These are phyloP conservation scores for Drosophila mettleri DNA, from an alignment of 2,888 invertebrate species.

Conservation along the genomic window DNA sequence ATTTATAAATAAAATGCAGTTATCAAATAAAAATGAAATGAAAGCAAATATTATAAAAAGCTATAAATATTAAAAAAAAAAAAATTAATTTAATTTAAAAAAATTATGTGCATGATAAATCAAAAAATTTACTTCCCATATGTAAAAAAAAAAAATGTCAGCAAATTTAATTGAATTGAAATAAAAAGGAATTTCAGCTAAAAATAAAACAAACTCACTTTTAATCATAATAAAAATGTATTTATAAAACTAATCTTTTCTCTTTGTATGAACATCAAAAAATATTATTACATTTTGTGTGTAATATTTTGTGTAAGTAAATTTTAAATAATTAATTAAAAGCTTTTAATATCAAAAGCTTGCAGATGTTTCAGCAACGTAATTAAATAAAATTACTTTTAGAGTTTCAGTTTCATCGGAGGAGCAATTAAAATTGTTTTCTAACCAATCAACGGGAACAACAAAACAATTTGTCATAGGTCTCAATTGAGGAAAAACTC, in stretches of 20 bases:
- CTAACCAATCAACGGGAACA: constrained; percentile 40
- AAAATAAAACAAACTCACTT: not conserved
- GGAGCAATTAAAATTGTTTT: constrained; percentile 34
- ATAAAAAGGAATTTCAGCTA: too few relatives aligned
- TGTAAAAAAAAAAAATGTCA: not conserved
- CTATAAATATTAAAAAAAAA: constrained; percentile 2
- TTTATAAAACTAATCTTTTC: too few relatives aligned
- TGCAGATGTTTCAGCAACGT: not conserved
- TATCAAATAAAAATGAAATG: not conserved
- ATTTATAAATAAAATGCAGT: not conserved
- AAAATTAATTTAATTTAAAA: not conserved
- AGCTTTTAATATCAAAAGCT: not conserved
- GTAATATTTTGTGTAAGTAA: not conserved
- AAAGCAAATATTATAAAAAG: not conserved
- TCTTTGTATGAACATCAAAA: too few relatives aligned
- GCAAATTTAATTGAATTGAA: not conserved
- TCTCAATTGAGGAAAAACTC: constrained; percentile 17
- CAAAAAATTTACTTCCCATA: not conserved
- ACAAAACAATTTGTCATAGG: constrained; percentile 44
- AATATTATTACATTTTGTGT: too few relatives aligned
- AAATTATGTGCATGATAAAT: not conserved
- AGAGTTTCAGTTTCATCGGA: constrained; percentile 1
- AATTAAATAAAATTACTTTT: constrained; percentile 9
- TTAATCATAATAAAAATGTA: not conserved
- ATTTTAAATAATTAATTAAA: not conserved